Evolutionary conservation across 1,140 invertebrate species (phyloP).

Genomic region (Cyclargus thomasi): DNA sequence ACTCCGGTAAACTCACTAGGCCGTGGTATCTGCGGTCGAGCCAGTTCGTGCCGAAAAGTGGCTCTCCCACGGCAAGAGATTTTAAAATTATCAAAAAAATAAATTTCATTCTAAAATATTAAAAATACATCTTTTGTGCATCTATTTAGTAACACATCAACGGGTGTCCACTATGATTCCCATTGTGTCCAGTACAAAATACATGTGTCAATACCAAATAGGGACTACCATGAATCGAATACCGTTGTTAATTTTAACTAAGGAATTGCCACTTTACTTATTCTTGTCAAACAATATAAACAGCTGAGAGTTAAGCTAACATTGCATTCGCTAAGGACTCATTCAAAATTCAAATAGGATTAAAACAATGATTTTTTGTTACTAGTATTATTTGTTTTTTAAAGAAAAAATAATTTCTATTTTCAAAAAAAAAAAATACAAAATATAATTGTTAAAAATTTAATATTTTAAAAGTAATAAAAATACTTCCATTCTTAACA

Average conservation of each 20-base stretch:
- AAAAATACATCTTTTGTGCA: background rate
- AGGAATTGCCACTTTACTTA: background rate
- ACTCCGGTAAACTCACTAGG: no score
- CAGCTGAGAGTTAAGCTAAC: background rate
- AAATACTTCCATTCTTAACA: no score
- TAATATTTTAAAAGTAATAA: background rate
- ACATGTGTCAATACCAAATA: slow-evolving; percentile 1
- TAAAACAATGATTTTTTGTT: no score
- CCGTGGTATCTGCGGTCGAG: no score
- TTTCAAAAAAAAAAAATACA: no score
- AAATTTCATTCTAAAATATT: no score
- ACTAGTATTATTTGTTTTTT: no score
- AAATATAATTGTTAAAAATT: no score
- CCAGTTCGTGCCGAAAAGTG: no score
- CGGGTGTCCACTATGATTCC: background rate
- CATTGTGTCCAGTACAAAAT: slow-evolving; percentile 1
- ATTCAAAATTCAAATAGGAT: no score
- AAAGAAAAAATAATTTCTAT: background rate
- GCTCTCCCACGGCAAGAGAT: no score
- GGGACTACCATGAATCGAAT: background rate
- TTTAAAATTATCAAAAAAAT: no score
- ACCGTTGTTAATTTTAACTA: slow-evolving; percentile 1
- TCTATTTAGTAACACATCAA: background rate
- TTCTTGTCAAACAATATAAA: background rate
- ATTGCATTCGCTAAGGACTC: background rate